Base-by-base conservation (phyloP, 2,113 vertebrate species). In the Dicentrarchus labrax region DNA sequence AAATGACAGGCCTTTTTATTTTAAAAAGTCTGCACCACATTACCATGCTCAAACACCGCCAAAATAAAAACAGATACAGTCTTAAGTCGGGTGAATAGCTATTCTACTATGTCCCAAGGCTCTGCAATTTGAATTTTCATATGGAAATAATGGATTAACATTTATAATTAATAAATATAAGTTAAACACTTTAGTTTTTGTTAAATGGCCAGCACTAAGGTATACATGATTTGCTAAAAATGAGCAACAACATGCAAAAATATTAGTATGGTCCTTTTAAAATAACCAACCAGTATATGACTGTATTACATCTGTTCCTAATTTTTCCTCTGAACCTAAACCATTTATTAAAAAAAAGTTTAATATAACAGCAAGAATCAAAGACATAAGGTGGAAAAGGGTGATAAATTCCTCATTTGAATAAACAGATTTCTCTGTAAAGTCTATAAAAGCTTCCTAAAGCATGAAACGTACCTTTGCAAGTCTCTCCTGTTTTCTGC, bases 401-500 rank as follows among this genome's bases (percentile, higher is more conserved):
- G 0, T 24, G 30, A 77, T 65, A 30, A 30, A 50, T 65, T 48
- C 48, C 48, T 70, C 47, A 24, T 54, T 56, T 64, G 39, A 61
- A 38, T 24, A 1, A n/a, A 47, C 12, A 47, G 38, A 5, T 24
- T 64, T 56, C 50, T 21, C 41, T 53, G 5, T 3, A 8, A 64
- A 39, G 75, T 38, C 48, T 0, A 13, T 41, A 61, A 79, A 76
- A 41, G 41, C 54, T 21, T 57, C 30, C 50, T 75, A 30, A 48
- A 68, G n/a, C 19, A 12, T 65, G 4, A 41, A 67, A 66, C 5
- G 0, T 43, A 38, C 57, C 72, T 30, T 59, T 48, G 47, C 4
- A 13, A 22, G 22, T 41, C 47, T 62, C 43, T 62, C 17, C 47
- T 38, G 16, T 75, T 72, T 67, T 38, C 72, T 72, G 39, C 30